phyloP scores from a whole-genome alignment of 37 sponge, comb jelly and placozoan species.

The Beroe forskalii region DNA sequence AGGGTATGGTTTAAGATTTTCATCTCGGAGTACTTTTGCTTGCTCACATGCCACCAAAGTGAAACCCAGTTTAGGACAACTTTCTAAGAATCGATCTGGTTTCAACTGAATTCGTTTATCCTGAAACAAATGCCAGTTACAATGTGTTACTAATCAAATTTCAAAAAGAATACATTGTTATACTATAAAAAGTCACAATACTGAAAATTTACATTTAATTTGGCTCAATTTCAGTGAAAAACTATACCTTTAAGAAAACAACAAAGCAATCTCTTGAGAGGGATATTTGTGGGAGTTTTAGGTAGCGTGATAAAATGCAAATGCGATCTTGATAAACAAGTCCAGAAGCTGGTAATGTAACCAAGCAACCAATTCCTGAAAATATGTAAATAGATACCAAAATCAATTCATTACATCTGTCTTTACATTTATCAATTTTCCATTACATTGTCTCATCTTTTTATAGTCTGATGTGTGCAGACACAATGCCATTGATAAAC shows the following conservation, averaged over 20 bases:
- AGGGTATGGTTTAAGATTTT: conserved; percentile 10
- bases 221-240: too few species aligned
- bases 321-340: conserved; percentile 25
- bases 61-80: conserved; percentile 57
- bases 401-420: neutral
- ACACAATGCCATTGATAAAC: too few species aligned
- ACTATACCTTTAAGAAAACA: conserved; percentile 34
- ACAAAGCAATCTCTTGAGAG: conserved; percentile 51
- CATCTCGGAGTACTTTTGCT: conserved; percentile 14
- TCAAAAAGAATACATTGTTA: too few species aligned
- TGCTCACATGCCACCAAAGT: conserved; percentile 59
- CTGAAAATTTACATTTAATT: too few species aligned
- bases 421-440: neutral
- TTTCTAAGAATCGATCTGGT: conserved; percentile 56
- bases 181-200: too few species aligned
- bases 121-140: neutral
- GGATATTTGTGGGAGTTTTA: conserved; percentile 49
- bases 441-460: too few species aligned
- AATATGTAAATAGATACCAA: neutral
- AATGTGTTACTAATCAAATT: too few species aligned
- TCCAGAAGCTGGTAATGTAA: conserved; percentile 44
- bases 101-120: conserved; percentile 48
- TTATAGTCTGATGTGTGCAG: too few species aligned
- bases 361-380: conserved; percentile 54
- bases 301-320: conserved; percentile 27